A percentile compares a stretch with the other conserved stretches of the same genome.
phyloP scores from a whole-genome alignment of 2,113 vertebrate species.

The Arothron firmamentum region DNA sequence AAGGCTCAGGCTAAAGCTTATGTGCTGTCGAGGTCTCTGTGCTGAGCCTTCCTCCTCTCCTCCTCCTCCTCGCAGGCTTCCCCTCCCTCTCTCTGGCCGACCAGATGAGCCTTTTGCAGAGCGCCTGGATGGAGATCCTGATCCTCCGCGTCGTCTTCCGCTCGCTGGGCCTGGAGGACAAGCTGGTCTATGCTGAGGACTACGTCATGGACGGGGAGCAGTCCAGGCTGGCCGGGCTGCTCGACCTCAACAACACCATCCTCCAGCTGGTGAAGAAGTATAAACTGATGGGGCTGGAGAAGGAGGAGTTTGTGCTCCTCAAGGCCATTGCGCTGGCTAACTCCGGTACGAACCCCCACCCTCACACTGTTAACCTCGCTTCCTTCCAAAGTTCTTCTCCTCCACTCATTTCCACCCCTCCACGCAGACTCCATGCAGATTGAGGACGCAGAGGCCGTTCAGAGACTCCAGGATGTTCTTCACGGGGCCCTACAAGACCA shows the following conservation, averaged over 20 bases:
- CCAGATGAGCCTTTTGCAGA: constrained; percentile 98
- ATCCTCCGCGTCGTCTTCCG: constrained; percentile 94
- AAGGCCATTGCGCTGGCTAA: constrained; percentile 98
- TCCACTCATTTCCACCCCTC: constrained; percentile 50
- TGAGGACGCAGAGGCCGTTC: constrained; percentile 91
- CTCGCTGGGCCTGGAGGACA: constrained; percentile 89
- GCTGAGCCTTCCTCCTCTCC: neutral
- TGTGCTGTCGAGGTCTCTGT: neutral
- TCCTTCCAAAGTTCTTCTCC: neutral
- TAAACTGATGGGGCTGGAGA: constrained; percentile 92
- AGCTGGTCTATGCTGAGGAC: constrained; percentile 95
- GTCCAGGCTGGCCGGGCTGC: constrained; percentile 91
- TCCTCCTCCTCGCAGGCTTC: constrained; percentile 79
- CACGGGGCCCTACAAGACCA: constrained; percentile 95
- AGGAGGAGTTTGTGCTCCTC: constrained; percentile 96
- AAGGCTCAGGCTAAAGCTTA: too few relatives aligned
- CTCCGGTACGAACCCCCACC: constrained; percentile 78
- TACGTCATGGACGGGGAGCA: constrained; percentile 97
- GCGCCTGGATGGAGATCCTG: constrained; percentile 98
- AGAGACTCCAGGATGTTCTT: constrained; percentile 94
- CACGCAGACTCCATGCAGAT: constrained; percentile 95
- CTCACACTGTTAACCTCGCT: too few relatives aligned
- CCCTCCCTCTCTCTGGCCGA: constrained; percentile 94
- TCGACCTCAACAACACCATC: constrained; percentile 94
- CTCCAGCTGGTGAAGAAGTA: constrained; percentile 97